Evolutionary conservation across 2,113 vertebrate genomes (phyloP).

Genomic region (Herpetotheres cachinnans): DNA sequence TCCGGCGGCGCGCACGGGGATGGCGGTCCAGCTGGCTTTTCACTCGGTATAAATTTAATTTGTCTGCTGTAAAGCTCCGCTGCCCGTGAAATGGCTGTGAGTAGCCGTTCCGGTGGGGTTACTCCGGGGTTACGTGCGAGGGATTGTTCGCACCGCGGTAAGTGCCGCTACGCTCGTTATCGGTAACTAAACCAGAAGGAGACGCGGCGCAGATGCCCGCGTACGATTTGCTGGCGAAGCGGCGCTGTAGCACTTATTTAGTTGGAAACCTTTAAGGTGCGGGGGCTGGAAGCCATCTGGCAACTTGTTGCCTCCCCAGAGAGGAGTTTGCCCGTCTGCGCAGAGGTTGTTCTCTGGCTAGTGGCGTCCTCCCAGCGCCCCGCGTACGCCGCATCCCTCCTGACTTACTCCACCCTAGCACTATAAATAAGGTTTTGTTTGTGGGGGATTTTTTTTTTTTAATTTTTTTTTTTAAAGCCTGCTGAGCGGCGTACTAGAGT

Average conservation of each 20-base stretch:
- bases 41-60: too few species aligned
- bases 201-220: background rate
- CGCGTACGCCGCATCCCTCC: background rate
- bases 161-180: fast-evolving
- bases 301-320: background rate
- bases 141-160: fast-evolving
- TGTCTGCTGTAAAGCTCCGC: background rate
- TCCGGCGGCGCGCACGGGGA: too few species aligned
- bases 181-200: background rate
- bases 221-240: fast-evolving
- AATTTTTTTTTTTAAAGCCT: background rate
- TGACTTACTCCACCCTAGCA: background rate
- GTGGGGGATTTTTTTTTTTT: too few species aligned
- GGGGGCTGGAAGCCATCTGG: background rate
- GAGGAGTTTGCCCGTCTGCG: background rate
- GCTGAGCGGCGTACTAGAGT: fast-evolving
- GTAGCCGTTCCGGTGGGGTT: fast-evolving
- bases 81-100: fast-evolving
- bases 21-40: too few species aligned
- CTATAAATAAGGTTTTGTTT: background rate
- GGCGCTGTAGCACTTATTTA: background rate
- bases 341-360: background rate
- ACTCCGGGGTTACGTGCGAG: fast-evolving
- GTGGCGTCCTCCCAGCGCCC: background rate
- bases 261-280: background rate